phyloP scores from a whole-genome alignment of 2,797 vertebrate genomes.

The Chaetophractus vellerosus region DNA sequence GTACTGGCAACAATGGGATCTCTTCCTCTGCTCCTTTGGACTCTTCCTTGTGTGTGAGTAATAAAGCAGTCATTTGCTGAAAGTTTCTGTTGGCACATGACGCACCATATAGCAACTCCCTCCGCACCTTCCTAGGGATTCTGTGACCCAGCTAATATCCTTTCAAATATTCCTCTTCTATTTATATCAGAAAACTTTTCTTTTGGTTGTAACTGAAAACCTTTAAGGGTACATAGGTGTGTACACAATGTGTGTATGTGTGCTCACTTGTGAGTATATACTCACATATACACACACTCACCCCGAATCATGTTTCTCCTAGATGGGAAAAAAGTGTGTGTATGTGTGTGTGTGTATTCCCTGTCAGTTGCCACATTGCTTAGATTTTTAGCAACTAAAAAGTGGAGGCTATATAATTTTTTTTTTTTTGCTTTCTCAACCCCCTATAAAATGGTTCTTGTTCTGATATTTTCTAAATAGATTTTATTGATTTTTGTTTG shows the following conservation, averaged over 20 bases:
- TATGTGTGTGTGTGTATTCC: too few species aligned
- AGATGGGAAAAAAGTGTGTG: neutral
- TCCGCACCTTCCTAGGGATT: neutral
- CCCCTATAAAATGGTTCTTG: neutral
- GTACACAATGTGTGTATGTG: fast-evolving
- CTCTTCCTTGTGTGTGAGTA: too few species aligned
- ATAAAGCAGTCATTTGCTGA: too few species aligned
- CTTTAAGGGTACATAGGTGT: neutral
- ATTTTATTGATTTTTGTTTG: neutral
- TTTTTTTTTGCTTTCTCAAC: neutral
- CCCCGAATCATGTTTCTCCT: neutral
- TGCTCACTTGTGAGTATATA: neutral
- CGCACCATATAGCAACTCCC: neutral
- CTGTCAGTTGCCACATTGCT: neutral
- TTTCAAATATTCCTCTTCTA: neutral
- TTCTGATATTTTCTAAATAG: slow-evolving; percentile 33
- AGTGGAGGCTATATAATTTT: neutral
- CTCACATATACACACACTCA: neutral
- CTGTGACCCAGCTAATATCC: neutral
- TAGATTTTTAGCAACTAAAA: neutral
- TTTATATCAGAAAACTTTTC: neutral
- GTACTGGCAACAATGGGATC: too few species aligned
- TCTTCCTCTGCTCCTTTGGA: too few species aligned
- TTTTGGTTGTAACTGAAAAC: neutral
- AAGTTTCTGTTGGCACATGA: too few species aligned